These are phyloP conservation scores for Glaucomys volans DNA, from an alignment of 2,113 vertebrate genomes.

Conservation along the genomic window DNA sequence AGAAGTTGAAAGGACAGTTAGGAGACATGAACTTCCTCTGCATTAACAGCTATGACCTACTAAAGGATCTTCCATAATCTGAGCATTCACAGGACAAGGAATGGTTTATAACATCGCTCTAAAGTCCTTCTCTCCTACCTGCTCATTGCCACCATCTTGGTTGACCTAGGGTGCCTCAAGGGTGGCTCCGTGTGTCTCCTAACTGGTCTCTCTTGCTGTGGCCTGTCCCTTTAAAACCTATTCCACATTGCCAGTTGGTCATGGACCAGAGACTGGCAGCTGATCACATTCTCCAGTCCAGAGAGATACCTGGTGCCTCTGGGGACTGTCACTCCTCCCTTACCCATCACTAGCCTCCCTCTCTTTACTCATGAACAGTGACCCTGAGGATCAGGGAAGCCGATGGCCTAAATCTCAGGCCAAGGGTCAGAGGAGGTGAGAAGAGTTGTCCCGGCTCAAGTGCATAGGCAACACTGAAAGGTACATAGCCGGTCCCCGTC, in stretches of 20 bases:
- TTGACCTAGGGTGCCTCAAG: not conserved
- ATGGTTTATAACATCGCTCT: not conserved
- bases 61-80: not conserved
- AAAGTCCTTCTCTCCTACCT: not conserved
- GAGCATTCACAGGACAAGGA: not conserved
- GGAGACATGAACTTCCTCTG: not conserved
- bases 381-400: not conserved
- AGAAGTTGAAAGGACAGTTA: not conserved
- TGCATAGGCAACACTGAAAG: not conserved
- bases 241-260: not conserved
- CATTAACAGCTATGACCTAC: not conserved
- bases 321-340: no score
- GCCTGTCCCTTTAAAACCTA: not conserved
- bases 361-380: not conserved
- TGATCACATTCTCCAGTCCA: no score
- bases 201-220: not conserved
- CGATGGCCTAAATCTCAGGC: not conserved
- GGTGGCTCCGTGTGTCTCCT: not conserved
- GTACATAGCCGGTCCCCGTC: no score
- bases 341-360: not conserved
- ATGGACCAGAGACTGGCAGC: no score
- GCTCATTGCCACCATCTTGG: not conserved
- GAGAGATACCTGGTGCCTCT: not conserved
- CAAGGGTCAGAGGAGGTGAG: not conserved
- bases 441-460: not conserved